Evolutionary conservation across 1,140 invertebrate genomes (phyloP).

Genomic region (Maniola jurtina): DNA sequence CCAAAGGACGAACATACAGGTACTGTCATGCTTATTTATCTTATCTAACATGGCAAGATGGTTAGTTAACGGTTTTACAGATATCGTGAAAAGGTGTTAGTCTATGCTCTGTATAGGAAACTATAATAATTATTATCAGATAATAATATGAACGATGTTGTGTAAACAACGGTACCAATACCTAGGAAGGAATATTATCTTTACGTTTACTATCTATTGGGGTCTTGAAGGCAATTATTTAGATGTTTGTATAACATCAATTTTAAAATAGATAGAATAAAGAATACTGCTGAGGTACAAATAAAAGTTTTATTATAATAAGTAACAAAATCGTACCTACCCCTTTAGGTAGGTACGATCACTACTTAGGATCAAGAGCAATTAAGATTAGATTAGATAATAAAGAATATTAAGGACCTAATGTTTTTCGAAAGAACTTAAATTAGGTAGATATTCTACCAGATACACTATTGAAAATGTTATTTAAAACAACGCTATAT

Average conservation of each 20-base stretch:
- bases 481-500: too few relatives aligned
- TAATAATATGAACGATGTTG: slow-evolving; percentile 21
- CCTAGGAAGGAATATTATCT: slow-evolving; percentile 42
- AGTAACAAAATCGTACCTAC: too few relatives aligned
- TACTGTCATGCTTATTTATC: background rate
- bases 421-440: background rate
- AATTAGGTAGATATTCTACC: too few relatives aligned
- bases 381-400: background rate
- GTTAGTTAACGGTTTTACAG: slow-evolving; percentile 32
- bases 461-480: too few relatives aligned
- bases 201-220: slow-evolving; percentile 38
- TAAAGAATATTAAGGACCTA: background rate
- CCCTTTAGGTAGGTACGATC: too few relatives aligned
- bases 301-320: too few relatives aligned
- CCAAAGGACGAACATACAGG: too few relatives aligned
- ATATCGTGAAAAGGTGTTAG: slow-evolving; percentile 31
- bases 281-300: background rate
- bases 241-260: slow-evolving; percentile 25
- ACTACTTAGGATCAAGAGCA: background rate
- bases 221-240: slow-evolving; percentile 32
- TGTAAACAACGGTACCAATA: slow-evolving; percentile 22
- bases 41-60: slow-evolving; percentile 33
- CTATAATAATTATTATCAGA: slow-evolving; percentile 47
- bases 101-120: slow-evolving; percentile 49
- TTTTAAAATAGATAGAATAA: background rate